These are phyloP conservation scores for Diachasma alloeum DNA, from an alignment of 1,140 invertebrate genomes.

Conservation along the genomic window DNA sequence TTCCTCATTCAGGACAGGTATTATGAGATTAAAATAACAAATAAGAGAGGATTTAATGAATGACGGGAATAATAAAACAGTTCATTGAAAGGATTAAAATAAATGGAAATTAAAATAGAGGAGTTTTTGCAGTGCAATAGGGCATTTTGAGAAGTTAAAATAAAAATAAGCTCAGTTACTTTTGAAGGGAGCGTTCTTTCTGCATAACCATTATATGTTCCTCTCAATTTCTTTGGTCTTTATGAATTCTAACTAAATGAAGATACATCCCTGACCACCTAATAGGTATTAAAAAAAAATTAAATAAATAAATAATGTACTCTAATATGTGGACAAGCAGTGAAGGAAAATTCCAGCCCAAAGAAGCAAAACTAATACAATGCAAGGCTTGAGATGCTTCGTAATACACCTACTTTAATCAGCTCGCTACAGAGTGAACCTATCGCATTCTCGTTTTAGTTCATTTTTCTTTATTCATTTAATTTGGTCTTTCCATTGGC, in stretches of 20 bases:
- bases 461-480: constrained; percentile 14
- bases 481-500: constrained; percentile 18
- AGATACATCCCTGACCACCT: constrained; percentile 58
- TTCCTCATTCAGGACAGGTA: not conserved
- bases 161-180: not conserved
- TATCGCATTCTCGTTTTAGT: constrained; percentile 59
- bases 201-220: constrained; percentile 1
- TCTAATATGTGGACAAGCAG: constrained; percentile 64
- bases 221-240: constrained; percentile 23
- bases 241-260: constrained; percentile 53
- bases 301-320: constrained; percentile 29
- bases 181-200: not conserved
- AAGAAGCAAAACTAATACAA: constrained; percentile 66
- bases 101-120: not conserved
- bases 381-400: constrained; percentile 64
- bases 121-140: not conserved
- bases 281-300: constrained; percentile 23
- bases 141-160: constrained; percentile 3
- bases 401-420: constrained; percentile 63
- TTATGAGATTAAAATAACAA: not conserved
- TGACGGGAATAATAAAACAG: not conserved
- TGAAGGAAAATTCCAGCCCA: constrained; percentile 65
- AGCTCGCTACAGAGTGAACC: constrained; percentile 62
- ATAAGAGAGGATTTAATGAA: not conserved
- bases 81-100: not conserved